Evolutionary conservation across 2,888 invertebrate species (phyloP), one percentile per base, ranked within the genome.

Genomic region (Tetranychus piercei): DNA sequence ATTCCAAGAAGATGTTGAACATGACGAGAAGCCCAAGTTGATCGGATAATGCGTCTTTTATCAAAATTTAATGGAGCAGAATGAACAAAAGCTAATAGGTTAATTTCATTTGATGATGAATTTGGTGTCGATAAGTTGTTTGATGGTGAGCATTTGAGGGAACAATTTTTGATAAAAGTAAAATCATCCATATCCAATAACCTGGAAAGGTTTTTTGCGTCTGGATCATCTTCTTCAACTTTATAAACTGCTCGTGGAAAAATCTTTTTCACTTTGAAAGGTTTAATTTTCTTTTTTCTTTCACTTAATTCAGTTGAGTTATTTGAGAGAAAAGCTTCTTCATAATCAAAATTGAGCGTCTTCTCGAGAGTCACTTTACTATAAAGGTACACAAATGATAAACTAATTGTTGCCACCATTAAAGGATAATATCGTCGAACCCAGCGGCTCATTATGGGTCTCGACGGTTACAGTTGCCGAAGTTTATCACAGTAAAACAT

Each of bases 81-180:
- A 70, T 78, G 78, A 43, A 78, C 76, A 71, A 78, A 77, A 7
- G 77, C 75, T n/a, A 77, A 75, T 44, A 78, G 44, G 34, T 71
- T 44, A 69, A 69, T 23, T 23, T 73, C 72, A 69, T 34, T n/a
- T 69, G 34, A 34, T 11, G 18, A 69, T 69, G 69, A 69, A 34
- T 34, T 5, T 55, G 55, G 15, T 55, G 55, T 15, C 7, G 55
- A 15, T 15, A 55, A 15, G 15, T 55, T 15, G 55, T 6, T n/a
- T 67, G 67, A 67, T 69, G 69, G 20, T 69, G 11, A 34, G 18
- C 74, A 74, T 55, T 45, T 55, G 34, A 34, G 23, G 6, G 75
- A 72, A 34, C 43, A 23, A 55, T 75, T 75, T 22, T 67, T 64
- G 18, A 75, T 20, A 72, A 75, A 75, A 11, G 66, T 44, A 45